phyloP scores from a whole-genome alignment of 2,113 vertebrate species.

The Zingel zingel region DNA sequence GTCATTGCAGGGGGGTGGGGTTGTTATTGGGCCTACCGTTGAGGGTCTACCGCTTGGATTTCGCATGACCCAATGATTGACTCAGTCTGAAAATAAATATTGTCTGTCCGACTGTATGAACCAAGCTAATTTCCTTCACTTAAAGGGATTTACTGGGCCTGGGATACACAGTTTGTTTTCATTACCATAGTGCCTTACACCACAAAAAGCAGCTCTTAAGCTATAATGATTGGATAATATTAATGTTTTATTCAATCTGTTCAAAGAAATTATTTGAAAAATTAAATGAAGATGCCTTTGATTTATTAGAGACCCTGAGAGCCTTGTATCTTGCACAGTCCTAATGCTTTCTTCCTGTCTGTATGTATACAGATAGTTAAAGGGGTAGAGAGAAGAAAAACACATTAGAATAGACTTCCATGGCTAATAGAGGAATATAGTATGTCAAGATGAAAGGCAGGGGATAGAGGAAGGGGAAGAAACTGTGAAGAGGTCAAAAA shows the following conservation, averaged over 20 bases:
- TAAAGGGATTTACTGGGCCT: constrained; percentile 38
- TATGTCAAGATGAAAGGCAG: constrained; percentile 31
- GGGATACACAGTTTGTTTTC: constrained; percentile 51
- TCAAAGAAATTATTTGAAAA: constrained; percentile 35
- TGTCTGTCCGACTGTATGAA: constrained; percentile 32
- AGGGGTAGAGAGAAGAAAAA: constrained; percentile 38
- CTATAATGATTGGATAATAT: not conserved
- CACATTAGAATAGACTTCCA: constrained; percentile 60
- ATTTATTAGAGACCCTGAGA: constrained; percentile 43
- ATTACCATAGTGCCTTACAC: constrained; percentile 16
- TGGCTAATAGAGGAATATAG: constrained; percentile 28
- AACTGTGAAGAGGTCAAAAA: constrained; percentile 14
- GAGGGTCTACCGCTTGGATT: not conserved
- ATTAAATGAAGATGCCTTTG: constrained; percentile 39
- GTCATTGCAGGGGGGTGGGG: constrained; percentile 9
- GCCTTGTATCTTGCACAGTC: constrained; percentile 10
- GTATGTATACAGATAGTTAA: constrained; percentile 39
- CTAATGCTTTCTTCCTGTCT: constrained; percentile 62
- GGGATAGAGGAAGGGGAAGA: constrained; percentile 14
- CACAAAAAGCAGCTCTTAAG: constrained; percentile 8
- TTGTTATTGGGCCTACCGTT: not conserved
- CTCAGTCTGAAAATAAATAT: constrained; percentile 47
- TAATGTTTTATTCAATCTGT: constrained; percentile 11
- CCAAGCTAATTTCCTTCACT: constrained; percentile 57
- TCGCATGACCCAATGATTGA: constrained; percentile 22